Percentiles rank a stretch among this genome's conserved stretches.
These are phyloP conservation scores for Xanthia icteritia DNA, from an alignment of 2,888 invertebrate species.

Conservation along the genomic window DNA sequence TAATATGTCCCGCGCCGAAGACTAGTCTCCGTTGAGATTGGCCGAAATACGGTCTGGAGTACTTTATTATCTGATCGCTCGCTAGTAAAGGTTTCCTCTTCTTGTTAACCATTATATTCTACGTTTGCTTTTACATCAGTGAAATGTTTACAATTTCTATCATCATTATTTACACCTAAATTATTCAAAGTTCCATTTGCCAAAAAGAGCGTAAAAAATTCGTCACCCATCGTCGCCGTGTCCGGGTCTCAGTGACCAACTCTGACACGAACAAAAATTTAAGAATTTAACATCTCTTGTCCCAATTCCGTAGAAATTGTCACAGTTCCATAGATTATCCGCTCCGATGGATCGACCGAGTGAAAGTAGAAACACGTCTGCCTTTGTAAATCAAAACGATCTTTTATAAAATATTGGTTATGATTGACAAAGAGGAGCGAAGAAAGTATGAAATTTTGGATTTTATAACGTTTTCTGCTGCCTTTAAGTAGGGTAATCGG, in stretches of 20 bases:
- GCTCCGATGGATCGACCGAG: slow-evolving; percentile 73
- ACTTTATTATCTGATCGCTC: not conserved
- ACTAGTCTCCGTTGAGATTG: too few relatives aligned
- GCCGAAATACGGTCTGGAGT: too few relatives aligned
- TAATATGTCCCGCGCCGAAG: too few relatives aligned
- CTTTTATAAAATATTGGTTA: slow-evolving; percentile 60
- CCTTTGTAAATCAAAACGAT: slow-evolving; percentile 60
- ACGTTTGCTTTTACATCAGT: not conserved
- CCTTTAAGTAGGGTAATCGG: slow-evolving; percentile 42
- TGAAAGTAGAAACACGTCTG: slow-evolving; percentile 72
- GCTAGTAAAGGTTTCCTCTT: not conserved
- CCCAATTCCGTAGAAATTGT: slow-evolving; percentile 79
- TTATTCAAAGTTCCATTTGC: slow-evolving; percentile 19
- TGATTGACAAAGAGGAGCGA: slow-evolving; percentile 47
- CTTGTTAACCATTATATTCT: not conserved
- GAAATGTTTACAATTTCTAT: not conserved
- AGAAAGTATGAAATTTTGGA: slow-evolving; percentile 57
- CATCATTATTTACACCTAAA: not conserved
- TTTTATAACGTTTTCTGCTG: slow-evolving; percentile 47
- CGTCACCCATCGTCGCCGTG: slow-evolving; percentile 28
- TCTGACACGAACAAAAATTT: slow-evolving; percentile 55
- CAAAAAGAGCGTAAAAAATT: slow-evolving; percentile 35
- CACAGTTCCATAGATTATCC: slow-evolving; percentile 73
- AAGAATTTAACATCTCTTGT: slow-evolving; percentile 70
- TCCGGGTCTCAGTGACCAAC: slow-evolving; percentile 61